Evolutionary conservation across 1,140 invertebrate species (phyloP), one percentile per base, ranked within the genome.

Genomic region (Polyergus mexicanus): DNA sequence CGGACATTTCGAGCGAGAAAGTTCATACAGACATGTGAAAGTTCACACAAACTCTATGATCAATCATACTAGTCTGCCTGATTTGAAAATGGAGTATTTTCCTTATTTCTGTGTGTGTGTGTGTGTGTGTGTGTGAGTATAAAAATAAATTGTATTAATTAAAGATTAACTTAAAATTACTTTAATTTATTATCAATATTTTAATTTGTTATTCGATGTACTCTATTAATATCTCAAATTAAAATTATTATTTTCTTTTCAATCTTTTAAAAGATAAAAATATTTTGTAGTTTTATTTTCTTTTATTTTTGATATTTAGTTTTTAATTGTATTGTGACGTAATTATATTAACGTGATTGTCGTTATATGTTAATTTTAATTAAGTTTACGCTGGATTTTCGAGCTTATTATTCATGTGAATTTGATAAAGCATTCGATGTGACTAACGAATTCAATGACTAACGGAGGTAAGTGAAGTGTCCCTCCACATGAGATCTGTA

Each of bases 391-490:
- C 35, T 35, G n/a, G 11, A 10, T 41, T 8, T 6, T 75, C 32
- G 8, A 16, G n/a, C 2, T 51, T 71, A 35, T 7, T 32, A 22
- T 32, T 62, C 35, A 51, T 35, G 32, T 41, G 74, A 63, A 77
- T 41, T 65, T 35, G 11, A 41, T 10, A 63, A 76, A 63, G 13
- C 32, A 38, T 76, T 76, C 35, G 22, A 76, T 16, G 35, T 51
- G 47, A 51, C 47, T 51, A 51, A 44, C 3, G 35, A 74, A 74
- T 63, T 76, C 13, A 76, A 63, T 47, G 38, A 77, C 16, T 77
- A 77, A 77, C 44, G 25, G 28, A 75, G 58, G 65, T 77, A 65
- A 65, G 38, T 76, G 74, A 19, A 76, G 74, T 77, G 75, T 77
- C 60, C 19, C 58, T n/a, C 58, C 38, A 76, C 13, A 54, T 54